Conservation (phyloP, 2,888 invertebrate species). For the Drosophila neonasuta region DNA sequence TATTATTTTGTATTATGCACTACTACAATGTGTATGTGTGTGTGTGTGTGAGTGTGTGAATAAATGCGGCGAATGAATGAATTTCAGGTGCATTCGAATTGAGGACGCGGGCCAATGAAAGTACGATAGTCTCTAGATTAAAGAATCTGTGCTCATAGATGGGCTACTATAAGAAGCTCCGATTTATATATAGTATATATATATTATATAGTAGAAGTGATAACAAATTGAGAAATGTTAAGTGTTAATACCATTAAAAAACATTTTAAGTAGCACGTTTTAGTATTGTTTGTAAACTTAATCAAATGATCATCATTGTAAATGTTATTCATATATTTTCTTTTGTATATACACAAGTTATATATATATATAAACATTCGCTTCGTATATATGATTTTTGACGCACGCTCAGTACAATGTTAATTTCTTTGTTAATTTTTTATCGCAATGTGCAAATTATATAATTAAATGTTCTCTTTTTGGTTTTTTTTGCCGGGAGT, state of each 20-base stretch:
- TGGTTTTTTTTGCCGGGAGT: constrained; percentile 29
- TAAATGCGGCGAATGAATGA: constrained; percentile 30
- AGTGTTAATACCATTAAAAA: constrained; percentile 60
- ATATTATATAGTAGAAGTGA: constrained; percentile 23
- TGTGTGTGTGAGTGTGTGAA: constrained; percentile 7
- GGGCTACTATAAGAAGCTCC: constrained; percentile 43
- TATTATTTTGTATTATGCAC: constrained; percentile 26
- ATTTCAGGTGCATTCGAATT: constrained; percentile 28
- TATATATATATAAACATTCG: constrained; percentile 10
- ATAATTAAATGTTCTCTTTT: constrained; percentile 12
- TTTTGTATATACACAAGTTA: constrained; percentile 22
- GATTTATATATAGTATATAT: not conserved
- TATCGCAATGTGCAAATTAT: constrained; percentile 43
- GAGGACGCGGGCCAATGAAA: constrained; percentile 17
- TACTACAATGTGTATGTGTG: constrained; percentile 37
- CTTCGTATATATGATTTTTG: constrained; percentile 44
- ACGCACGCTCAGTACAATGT: constrained; percentile 68
- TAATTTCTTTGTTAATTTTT: constrained; percentile 1
- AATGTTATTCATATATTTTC: constrained; percentile 41
- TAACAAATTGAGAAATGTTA: constrained; percentile 49
- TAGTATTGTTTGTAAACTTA: constrained; percentile 47
- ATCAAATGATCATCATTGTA: constrained; percentile 52
- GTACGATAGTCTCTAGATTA: constrained; percentile 15
- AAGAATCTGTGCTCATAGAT: constrained; percentile 32
- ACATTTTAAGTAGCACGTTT: constrained; percentile 52